Evolutionary conservation across 2,888 invertebrate genomes (phyloP), one percentile per base, ranked within the genome.

Genomic region (Ophioninae sp.): DNA sequence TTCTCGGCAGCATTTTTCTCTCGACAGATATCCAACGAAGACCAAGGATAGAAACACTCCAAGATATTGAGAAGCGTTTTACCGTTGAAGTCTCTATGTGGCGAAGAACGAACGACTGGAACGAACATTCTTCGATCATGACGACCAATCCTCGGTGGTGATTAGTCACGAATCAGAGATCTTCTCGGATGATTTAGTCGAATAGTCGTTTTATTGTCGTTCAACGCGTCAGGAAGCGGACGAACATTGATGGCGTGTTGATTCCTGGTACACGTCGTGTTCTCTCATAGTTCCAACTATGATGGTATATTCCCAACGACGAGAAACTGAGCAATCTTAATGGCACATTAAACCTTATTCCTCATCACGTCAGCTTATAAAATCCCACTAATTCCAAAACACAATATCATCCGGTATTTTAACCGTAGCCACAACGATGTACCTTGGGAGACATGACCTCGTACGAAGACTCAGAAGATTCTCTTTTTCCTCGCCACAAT

Each of bases 31-130:
- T 80, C 90, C 96, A 64, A 96, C 96, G 1, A 96, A 96, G 92
- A 96, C 96, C 0, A 95, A 95, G 88, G 95, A 96, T 3, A 95
- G 17, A 95, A 86, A 95, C 95, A 39, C 92, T 96, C 69, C 94
- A 95, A 84, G 95, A 96, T 90, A 96, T 96, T 83, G 96, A 96
- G 88, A 95, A 95, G 65, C 71, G 61, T 23, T 92, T 93, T 82
- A 91, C 88, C 59, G 87, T 83, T 77, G 88, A 84, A 20, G 87
- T 91, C 81, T 63, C 56, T 23, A 20, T 72, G 22, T 3, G n/a
- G 8, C 76, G 91, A 91, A 88, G 13, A 51, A 10, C 92, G 91
- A 13, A 92, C 89, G 87, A 74, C 67, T n/a, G 68, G 63, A 37
- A 72, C 71, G 58, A 82, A 74, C 51, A 76, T 73, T 80, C 22